Base-by-base conservation (phyloP, 2,113 vertebrate genomes). In the Gobius niger region DNA sequence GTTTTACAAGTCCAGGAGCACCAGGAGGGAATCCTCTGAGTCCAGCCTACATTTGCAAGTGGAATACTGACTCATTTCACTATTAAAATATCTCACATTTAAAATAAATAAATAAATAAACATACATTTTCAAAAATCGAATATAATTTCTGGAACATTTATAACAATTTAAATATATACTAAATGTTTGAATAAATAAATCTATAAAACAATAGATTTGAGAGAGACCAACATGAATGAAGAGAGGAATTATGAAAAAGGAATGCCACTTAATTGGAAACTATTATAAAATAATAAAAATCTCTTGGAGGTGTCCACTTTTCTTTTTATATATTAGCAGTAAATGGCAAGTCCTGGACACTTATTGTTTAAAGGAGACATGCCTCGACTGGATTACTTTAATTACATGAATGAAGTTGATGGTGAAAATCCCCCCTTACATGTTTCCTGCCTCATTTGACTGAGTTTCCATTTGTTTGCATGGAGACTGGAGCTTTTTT, bases 371-470 rank as follows among this genome's bases (percentile, higher is more conserved):
- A 75, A 51, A 63, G 70, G 44, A 68, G 56, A 69, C 41, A 49
- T 71, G 67, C 82, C 82, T 89, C 61, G 50, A 49, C 46, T 73
- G 67, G 70, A 81, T 89, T 75, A 50, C 69, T 87, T 83, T 85
- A 90, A 90, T 91, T 85, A 76, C 70, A 81, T 76, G 68, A 85
- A 83, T 84, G 76, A 75, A 44, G 62, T 74, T 76, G 82, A 89
- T 83, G 81, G 63, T 70, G 60, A 66, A 66, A 77, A 86, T 76
- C 80, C 68, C 62, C 50, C 77, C 70, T 85, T 88, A 90, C 78
- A 65, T 89, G 65, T 46, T 70, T 56, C 72, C 74, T 75, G 70
- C 76, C 63, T 86, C 72, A 71, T 87, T 78, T 87, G 75, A 76
- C 78, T 67, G 72, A 84, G 73, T 83, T 82, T 76, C 18, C 44